Evolutionary conservation across 2,797 vertebrate genomes (phyloP), one percentile per base, ranked within the genome.

Genomic region (Gambelia wislizenii): DNA sequence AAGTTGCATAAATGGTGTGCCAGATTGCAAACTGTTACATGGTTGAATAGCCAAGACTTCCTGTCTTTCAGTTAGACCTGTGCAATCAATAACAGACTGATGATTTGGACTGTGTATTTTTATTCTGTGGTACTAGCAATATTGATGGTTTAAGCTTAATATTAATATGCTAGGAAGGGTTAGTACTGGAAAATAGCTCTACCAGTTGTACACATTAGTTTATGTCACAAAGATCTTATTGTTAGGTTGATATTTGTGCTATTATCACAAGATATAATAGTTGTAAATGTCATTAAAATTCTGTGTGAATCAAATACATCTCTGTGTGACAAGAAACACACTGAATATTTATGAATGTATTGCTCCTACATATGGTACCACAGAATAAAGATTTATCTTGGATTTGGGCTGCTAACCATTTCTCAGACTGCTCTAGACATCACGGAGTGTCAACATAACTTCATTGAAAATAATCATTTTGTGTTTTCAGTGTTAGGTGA

Each of bases 11-110:
- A 61, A 9, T 42, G 30, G 39, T 9, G 59, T 75, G 72, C 9
- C 33, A 61, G 16, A 70, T 76, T 89, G 44, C 89, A 36, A 90
- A 92, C 93, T 92, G 92, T 79, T 89, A 94, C 92, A 90, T 72
- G 1, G 77, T 92, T 91, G 33, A 94, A 89, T 90, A 93, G 93
- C 89, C 88, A 88, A 94, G 91, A 92, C 25, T 91, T 94, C 97
- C 97, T 96, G 96, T 97, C 96, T 97, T 97, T 97, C 96, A 96
- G 75, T 96, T 96, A 94, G 96, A 96, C 92, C 94, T 92, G 87
- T 94, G 67, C 95, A 96, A 96, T 97, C 96, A 94, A 87, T 91
- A 69, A 89, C 90, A 81, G 91, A 91, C 84, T 91, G 82, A 95
- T 94, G 96, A 96, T 95, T 94, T 92, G 93, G 94, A 82, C 82